phyloP scores from a whole-genome alignment of 1,140 invertebrate species.

The Scylla paramamosain region DNA sequence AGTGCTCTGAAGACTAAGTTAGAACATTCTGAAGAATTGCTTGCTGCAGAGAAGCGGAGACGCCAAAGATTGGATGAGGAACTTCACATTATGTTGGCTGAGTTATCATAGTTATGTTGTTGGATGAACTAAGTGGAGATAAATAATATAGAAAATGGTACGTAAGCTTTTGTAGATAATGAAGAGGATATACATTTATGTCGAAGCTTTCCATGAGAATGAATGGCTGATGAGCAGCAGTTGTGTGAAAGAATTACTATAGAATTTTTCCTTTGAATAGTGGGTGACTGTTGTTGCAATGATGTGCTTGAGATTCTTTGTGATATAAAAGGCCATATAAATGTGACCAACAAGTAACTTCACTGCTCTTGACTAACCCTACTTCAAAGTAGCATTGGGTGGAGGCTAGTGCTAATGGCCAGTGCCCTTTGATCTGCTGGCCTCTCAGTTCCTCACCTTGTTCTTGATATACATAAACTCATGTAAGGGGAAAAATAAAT shows the following conservation, averaged over 20 bases:
- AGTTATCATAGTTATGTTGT: conserved; percentile 63
- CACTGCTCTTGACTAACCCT: not conserved
- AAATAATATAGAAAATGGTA: not conserved
- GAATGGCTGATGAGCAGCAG: not conserved
- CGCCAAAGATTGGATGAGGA: conserved; percentile 71
- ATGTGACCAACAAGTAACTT: conserved; percentile 9
- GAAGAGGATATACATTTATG: not conserved
- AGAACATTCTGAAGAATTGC: conserved; percentile 69
- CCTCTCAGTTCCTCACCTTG: not conserved
- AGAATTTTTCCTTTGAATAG: not conserved
- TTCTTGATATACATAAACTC: not conserved
- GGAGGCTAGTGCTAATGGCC: not conserved
- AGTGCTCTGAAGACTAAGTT: conserved; percentile 62
- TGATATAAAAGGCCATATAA: conserved; percentile 24
- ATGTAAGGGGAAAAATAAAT: not conserved
- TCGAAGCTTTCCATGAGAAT: not conserved
- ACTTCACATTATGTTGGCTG: conserved; percentile 72
- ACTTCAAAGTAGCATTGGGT: not conserved
- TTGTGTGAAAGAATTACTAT: not conserved
- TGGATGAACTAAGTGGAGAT: not conserved
- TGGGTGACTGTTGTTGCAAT: not conserved
- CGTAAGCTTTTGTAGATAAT: conserved; percentile 1
- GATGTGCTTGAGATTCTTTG: not conserved
- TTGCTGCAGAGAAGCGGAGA: conserved; percentile 66
- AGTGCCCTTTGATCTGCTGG: not conserved